These are phyloP conservation scores for Phyllotreta cruciferae DNA, from an alignment of 2,888 invertebrate species.

Conservation along the genomic window DNA sequence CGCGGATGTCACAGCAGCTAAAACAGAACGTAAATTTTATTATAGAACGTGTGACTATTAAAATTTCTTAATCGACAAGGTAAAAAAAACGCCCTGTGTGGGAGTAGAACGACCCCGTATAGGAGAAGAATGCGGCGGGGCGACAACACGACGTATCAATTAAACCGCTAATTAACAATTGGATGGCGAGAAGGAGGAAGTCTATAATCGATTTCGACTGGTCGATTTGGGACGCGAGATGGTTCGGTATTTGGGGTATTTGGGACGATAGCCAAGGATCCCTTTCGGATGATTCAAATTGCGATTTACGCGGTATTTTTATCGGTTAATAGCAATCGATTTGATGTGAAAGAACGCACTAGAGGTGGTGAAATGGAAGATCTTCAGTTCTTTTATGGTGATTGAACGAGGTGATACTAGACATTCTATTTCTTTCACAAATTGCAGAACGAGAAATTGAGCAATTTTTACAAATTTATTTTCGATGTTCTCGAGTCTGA, in stretches of 20 bases:
- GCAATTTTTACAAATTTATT: no score
- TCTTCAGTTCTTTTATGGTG: no score
- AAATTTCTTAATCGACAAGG: no score
- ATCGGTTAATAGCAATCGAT: no score
- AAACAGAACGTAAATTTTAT: constrained; percentile 43
- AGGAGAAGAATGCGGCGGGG: constrained; percentile 5
- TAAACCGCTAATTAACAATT: constrained; percentile 28
- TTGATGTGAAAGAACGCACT: no score
- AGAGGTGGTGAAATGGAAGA: no score
- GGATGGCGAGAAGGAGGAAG: constrained; percentile 19
- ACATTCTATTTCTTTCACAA: no score
- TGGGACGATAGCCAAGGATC: constrained; percentile 14
- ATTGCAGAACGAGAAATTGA: no score
- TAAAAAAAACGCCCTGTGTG: no score
- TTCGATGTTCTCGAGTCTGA: no score
- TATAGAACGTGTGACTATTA: neutral
- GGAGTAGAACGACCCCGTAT: neutral
- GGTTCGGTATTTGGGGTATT: constrained; percentile 3
- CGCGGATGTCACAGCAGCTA: constrained; percentile 52
- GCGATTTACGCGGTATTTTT: neutral
- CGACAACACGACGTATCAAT: constrained; percentile 24
- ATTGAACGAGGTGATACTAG: no score
- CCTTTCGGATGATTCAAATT: constrained; percentile 4
- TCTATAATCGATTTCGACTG: constrained; percentile 24
- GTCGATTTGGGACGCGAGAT: constrained; percentile 16